Evolutionary conservation across 2,113 vertebrate species (phyloP).

Genomic region (Strix aluco): DNA sequence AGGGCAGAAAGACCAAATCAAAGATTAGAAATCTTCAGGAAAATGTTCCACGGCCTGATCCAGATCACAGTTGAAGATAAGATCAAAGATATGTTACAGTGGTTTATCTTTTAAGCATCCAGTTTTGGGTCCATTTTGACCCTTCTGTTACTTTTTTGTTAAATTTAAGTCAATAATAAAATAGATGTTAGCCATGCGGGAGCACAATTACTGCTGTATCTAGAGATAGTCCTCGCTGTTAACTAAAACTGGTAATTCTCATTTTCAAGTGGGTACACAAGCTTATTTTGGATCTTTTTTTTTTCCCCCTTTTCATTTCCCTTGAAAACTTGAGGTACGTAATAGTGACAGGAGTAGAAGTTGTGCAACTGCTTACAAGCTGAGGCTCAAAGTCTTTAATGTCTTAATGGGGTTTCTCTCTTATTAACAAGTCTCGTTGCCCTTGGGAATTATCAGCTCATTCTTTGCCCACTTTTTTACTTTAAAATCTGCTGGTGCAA

Average conservation of each 20-base stretch:
- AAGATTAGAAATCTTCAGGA: conserved; percentile 44
- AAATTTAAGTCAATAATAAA: neutral
- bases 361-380: conserved; percentile 41
- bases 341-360: neutral
- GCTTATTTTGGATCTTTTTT: neutral
- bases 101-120: neutral
- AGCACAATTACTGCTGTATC: neutral
- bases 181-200: neutral
- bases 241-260: neutral
- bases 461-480: neutral
- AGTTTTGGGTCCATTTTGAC: neutral
- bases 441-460: conserved; percentile 16
- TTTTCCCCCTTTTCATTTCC: neutral
- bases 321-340: neutral
- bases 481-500: neutral
- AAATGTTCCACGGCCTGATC: neutral
- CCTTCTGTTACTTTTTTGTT: neutral
- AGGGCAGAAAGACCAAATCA: conserved; percentile 51
- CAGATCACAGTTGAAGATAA: conserved; percentile 19
- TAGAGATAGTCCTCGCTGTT: neutral
- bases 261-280: neutral
- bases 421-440: conserved; percentile 8
- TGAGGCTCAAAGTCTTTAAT: conserved; percentile 6
- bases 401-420: conserved; percentile 36
- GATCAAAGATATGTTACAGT: neutral